These are phyloP conservation scores for Pagetopsis macropterus DNA, from an alignment of 2,797 vertebrate species.

Conservation along the genomic window DNA sequence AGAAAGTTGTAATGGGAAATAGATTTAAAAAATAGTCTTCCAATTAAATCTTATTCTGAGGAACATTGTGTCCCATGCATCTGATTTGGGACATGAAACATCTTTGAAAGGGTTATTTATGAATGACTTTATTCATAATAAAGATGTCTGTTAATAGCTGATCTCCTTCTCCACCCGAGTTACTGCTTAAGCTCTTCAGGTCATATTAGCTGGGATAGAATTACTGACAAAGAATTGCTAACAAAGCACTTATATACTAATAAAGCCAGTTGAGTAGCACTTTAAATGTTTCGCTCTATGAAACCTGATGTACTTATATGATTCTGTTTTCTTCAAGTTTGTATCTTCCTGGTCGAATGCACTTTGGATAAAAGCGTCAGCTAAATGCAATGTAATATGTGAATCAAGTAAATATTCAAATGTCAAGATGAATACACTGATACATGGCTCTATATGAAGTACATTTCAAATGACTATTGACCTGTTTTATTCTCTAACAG, in stretches of 20 bases:
- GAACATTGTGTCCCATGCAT: background rate
- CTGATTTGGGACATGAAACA: background rate
- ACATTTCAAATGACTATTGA: conserved; percentile 1
- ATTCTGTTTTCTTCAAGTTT: too few relatives aligned
- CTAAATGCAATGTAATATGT: too few relatives aligned
- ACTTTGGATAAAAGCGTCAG: too few relatives aligned
- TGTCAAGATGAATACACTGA: conserved; percentile 11
- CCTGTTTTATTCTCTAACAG: background rate
- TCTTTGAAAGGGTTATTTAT: conserved; percentile 2
- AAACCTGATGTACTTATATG: too few relatives aligned
- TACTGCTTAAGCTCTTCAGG: conserved; percentile 24
- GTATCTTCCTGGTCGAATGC: too few relatives aligned
- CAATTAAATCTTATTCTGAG: background rate
- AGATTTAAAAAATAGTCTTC: background rate
- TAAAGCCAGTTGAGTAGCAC: too few relatives aligned
- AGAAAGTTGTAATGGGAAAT: background rate
- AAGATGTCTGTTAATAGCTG: conserved; percentile 19
- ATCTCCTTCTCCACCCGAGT: conserved; percentile 1
- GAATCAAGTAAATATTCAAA: conserved; percentile 9
- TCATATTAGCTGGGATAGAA: conserved; percentile 28
- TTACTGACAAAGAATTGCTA: too few relatives aligned
- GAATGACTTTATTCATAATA: background rate
- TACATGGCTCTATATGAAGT: conserved; percentile 29
- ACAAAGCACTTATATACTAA: too few relatives aligned
- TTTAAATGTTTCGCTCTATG: too few relatives aligned